A percentile compares a stretch with the other conserved stretches of the same genome.
phyloP scores from a whole-genome alignment of 2,113 vertebrate genomes.

The Maccullochella peelii region DNA sequence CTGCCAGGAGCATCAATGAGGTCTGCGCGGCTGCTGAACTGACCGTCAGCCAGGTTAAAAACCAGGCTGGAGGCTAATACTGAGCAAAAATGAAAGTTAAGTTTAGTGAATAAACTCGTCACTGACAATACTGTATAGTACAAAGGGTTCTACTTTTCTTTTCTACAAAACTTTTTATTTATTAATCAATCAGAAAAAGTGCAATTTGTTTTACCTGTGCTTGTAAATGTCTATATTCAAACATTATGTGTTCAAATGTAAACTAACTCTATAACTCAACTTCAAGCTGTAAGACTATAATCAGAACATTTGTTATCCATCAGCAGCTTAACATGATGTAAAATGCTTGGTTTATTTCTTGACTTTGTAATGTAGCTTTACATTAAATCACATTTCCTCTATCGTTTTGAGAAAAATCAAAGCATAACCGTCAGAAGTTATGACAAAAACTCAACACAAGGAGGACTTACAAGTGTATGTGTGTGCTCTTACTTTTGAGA shows the following conservation, averaged over 20 bases:
- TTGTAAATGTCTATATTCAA: background rate
- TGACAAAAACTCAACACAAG: background rate
- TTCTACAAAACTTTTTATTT: background rate
- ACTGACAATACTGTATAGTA: background rate
- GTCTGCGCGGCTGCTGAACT: slow-evolving; percentile 95
- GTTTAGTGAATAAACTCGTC: background rate
- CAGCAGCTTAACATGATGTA: background rate
- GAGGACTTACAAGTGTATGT: background rate
- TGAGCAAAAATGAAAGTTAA: slow-evolving; percentile 63
- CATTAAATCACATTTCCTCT: background rate
- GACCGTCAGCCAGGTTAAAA: slow-evolving; percentile 94
- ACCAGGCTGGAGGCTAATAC: slow-evolving; percentile 96
- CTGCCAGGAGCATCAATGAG: slow-evolving; percentile 97
- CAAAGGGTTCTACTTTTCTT: background rate
- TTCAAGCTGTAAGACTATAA: background rate
- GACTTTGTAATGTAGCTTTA: background rate
- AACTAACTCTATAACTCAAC: background rate
- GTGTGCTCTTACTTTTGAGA: slow-evolving; percentile 91
- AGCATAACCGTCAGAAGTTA: background rate
- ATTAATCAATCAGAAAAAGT: slow-evolving; percentile 1
- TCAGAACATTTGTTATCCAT: background rate
- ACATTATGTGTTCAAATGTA: background rate
- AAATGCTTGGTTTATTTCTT: background rate
- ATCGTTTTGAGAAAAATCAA: background rate
- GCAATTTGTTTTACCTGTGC: background rate